Evolutionary conservation across 2,113 vertebrate species (phyloP).

Genomic region (human (Homo sapiens)): DNA sequence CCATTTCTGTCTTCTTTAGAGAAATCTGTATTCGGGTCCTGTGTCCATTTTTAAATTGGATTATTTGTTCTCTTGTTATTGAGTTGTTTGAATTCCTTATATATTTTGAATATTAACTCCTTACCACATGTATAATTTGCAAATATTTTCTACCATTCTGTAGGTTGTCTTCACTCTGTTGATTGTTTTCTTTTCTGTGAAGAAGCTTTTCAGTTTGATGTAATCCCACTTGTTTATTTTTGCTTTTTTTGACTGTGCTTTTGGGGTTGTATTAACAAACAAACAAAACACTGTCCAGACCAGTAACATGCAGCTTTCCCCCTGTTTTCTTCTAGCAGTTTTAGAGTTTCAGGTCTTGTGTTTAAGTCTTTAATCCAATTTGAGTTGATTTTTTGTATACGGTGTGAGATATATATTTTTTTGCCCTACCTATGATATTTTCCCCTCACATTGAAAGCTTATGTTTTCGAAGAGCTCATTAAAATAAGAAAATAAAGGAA

Average conservation of each 20-base stretch:
- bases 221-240: neutral
- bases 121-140: neutral
- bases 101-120: neutral
- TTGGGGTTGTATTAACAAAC: neutral
- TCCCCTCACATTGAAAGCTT: neutral
- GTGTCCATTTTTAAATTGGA: too few relatives aligned
- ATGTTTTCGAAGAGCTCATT: neutral
- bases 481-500: neutral
- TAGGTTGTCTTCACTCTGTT: neutral
- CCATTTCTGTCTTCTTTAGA: neutral
- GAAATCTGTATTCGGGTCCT: neutral
- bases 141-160: neutral
- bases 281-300: neutral
- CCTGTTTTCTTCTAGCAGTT: neutral
- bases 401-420: neutral
- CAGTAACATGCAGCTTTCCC: too few relatives aligned
- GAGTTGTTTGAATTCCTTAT: neutral
- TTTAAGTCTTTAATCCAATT: neutral
- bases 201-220: neutral
- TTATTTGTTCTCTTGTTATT: neutral
- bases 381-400: neutral
- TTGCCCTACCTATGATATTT: neutral
- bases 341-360: neutral
- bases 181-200: neutral
- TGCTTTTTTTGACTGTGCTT: neutral